Evolutionary conservation across 2,797 vertebrate genomes (phyloP), one percentile per base, ranked within the genome.

Genomic region (Enoplosus armatus): DNA sequence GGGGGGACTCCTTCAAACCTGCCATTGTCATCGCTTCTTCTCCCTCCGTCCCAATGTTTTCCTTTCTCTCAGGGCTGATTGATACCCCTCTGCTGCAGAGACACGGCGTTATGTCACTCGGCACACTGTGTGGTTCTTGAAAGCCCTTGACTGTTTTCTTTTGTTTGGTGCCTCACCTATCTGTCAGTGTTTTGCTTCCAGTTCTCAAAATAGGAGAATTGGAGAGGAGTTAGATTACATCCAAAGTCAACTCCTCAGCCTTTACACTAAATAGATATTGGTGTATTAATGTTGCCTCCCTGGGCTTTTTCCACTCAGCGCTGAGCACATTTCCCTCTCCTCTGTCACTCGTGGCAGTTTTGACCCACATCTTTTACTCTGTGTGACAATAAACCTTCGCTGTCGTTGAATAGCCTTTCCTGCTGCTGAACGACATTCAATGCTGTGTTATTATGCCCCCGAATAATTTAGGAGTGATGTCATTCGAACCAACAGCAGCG

Each of bases 381-480:
- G 50, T n/a, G 35, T 39, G 53, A 70, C 77, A 72, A 63, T 60
- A 65, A 85, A 81, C 60, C 72, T 48, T 14, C 10, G 2, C 35
- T 27, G 26, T 18, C 6, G 29, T 56, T 77, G 63, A 83, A 74
- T 56, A 50, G 69, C 71, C 33, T 8, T 47, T 67, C 65, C 55
- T 43, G 53, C 79, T 16, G 80, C 77, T 54, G 61, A 24, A 35
- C 4, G 10, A 26, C 72, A 60, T 59, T 79, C 69, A 79, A 29
- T 58, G 72, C 59, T 0, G 18, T 14, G 72, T 62, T 68, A 60
- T 82, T 75, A 39, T 47, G 39, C 56, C 60, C 35, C 33, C 2
- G 66, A 84, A 89, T 89, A 72, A 83, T 77, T 77, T 5, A 47
- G 63, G 31, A 60, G 58, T 90, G 89, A 93, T 84, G 89, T 92